These are phyloP conservation scores for Ormia ochracea DNA, from an alignment of 2,888 invertebrate genomes.

Conservation along the genomic window DNA sequence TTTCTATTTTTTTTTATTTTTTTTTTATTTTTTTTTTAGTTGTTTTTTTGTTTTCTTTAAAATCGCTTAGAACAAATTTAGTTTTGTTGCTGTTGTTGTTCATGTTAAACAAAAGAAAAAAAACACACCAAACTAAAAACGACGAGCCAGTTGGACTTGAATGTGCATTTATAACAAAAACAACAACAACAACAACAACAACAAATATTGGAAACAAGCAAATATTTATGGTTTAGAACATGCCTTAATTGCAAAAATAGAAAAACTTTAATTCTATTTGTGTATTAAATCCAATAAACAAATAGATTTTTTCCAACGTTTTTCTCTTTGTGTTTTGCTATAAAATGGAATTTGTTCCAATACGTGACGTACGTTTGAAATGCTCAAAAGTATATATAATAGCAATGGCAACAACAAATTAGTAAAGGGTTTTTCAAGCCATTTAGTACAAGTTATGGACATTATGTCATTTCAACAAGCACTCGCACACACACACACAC, in stretches of 20 bases:
- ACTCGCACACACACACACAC: not conserved
- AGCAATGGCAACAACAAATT: not conserved
- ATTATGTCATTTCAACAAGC: conserved; percentile 38
- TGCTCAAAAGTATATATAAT: conserved; percentile 12
- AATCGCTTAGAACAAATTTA: conserved; percentile 45
- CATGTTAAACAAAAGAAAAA: not conserved
- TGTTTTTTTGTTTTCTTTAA: not conserved
- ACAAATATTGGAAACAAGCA: conserved; percentile 31
- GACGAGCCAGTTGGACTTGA: conserved; percentile 52
- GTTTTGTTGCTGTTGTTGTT: not conserved
- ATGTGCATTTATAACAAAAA: conserved; percentile 51
- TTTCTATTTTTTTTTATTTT: not conserved
- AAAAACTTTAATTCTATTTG: conserved; percentile 6
- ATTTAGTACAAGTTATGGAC: conserved; percentile 26
- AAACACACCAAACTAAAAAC: conserved; percentile 34
- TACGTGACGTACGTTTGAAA: conserved; percentile 55
- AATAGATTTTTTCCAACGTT: not conserved
- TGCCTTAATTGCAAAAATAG: conserved; percentile 53
- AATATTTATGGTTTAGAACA: conserved; percentile 60
- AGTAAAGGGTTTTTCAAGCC: conserved; percentile 40
- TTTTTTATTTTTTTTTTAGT: not conserved
- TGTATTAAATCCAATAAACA: conserved; percentile 5
- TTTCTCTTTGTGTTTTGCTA: not conserved
- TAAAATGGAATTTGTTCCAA: conserved; percentile 25
- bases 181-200: not conserved